These are phyloP conservation scores for Miltochrista miniata DNA, from an alignment of 2,888 invertebrate species.

Conservation along the genomic window DNA sequence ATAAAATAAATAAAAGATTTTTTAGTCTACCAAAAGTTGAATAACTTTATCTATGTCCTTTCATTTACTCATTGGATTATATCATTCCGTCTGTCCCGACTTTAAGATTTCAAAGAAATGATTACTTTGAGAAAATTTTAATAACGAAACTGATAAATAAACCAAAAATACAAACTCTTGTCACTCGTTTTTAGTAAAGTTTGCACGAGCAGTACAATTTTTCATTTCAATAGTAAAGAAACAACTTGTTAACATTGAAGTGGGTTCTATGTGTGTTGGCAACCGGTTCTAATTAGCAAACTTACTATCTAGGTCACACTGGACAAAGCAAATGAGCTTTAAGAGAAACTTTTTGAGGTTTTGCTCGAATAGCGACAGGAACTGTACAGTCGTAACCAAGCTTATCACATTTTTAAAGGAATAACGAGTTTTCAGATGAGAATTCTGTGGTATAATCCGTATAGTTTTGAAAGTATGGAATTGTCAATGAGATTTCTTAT, in stretches of 20 bases:
- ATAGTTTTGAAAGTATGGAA: background rate
- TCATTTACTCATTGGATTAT: no score
- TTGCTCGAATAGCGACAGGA: constrained; percentile 17
- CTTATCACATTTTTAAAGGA: background rate
- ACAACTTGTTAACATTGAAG: constrained; percentile 34
- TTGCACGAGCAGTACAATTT: constrained; percentile 12
- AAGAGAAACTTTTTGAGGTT: constrained; percentile 30
- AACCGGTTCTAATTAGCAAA: constrained; percentile 51
- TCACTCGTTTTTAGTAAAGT: constrained; percentile 9
- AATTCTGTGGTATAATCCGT: background rate
- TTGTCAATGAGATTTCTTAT: no score
- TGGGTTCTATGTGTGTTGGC: constrained; percentile 32
- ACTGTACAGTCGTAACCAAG: constrained; percentile 14
- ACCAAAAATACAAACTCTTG: background rate
- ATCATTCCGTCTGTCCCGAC: no score
- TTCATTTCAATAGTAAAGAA: constrained; percentile 22
- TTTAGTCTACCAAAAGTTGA: no score
- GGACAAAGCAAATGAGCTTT: constrained; percentile 50
- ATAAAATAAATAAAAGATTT: no score
- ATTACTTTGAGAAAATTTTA: background rate
- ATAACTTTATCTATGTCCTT: no score
- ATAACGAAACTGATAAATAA: background rate
- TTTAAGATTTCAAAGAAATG: no score
- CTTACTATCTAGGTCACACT: constrained; percentile 47
- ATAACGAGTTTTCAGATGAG: background rate